A percentile compares a stretch with the other conserved stretches of the same genome.
These are phyloP conservation scores for Catamblyrhynchus diadema DNA, from an alignment of 2,797 vertebrate species.

Conservation along the genomic window DNA sequence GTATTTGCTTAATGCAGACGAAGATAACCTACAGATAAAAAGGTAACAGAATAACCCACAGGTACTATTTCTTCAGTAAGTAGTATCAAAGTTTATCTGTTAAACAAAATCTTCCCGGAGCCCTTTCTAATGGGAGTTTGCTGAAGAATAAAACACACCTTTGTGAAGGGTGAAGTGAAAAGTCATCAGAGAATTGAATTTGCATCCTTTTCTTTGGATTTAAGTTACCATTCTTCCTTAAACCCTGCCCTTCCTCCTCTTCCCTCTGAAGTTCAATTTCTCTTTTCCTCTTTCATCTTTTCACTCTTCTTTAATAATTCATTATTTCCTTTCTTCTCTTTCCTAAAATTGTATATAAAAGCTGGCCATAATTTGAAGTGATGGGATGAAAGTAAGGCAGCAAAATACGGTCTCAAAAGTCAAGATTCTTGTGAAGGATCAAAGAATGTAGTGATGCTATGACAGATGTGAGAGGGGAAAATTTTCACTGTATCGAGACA, in stretches of 20 bases:
- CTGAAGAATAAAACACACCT: not conserved
- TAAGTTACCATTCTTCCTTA: not conserved
- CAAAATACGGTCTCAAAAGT: not conserved
- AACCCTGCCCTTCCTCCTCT: not conserved
- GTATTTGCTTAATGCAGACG: not conserved
- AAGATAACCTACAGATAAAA: not conserved
- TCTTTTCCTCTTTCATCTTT: slow-evolving; percentile 16
- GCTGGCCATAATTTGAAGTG: not conserved
- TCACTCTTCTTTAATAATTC: not conserved
- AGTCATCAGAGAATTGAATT: not conserved
- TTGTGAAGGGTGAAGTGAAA: not conserved
- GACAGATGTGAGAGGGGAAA: not conserved
- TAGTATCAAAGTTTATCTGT: not conserved
- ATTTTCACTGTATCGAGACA: not conserved
- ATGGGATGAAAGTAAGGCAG: not conserved
- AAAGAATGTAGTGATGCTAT: not conserved
- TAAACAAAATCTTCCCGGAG: not conserved
- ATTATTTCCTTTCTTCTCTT: slow-evolving; percentile 14
- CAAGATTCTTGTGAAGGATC: not conserved
- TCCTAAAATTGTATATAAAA: not conserved
- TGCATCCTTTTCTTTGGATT: not conserved
- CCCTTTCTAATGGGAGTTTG: not conserved
- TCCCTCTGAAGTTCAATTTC: not conserved
- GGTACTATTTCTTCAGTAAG: not conserved
- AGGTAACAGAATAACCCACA: not conserved